Evolutionary conservation across 1,140 invertebrate species (phyloP).

Genomic region (Hyphantria cunea): DNA sequence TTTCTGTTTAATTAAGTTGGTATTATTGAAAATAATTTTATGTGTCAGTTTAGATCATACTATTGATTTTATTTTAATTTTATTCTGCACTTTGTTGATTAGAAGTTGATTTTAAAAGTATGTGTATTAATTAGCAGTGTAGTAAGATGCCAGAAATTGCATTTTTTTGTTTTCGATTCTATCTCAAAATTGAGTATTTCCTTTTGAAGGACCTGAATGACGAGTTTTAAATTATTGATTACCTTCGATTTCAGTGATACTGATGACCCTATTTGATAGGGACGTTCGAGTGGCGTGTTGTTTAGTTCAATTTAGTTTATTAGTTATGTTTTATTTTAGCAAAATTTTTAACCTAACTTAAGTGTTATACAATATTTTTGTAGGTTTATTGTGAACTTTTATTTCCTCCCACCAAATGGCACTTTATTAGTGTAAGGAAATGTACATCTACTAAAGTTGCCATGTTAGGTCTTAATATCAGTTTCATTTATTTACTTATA

Average conservation of each 20-base stretch:
- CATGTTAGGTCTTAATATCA: constrained; percentile 66
- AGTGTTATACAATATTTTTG: constrained; percentile 80
- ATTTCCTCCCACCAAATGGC: constrained; percentile 78
- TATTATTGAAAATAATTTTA: constrained; percentile 82
- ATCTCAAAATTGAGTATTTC: constrained; percentile 51
- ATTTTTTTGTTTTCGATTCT: constrained; percentile 70
- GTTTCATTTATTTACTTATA: constrained; percentile 62
- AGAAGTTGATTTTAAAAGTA: constrained; percentile 78
- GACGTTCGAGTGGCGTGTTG: constrained; percentile 70
- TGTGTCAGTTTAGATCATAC: constrained; percentile 78
- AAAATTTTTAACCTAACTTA: constrained; percentile 80
- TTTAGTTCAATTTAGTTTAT: constrained; percentile 82
- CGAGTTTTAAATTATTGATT: constrained; percentile 66
- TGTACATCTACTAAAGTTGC: constrained; percentile 50
- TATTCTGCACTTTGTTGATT: constrained; percentile 80
- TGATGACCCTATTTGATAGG: constrained; percentile 75
- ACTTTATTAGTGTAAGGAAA: constrained; percentile 55
- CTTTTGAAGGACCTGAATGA: constrained; percentile 63
- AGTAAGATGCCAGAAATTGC: constrained; percentile 75
- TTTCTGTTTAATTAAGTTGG: constrained; percentile 82
- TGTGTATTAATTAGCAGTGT: constrained; percentile 68
- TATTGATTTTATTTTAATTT: constrained; percentile 82
- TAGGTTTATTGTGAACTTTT: constrained; percentile 74
- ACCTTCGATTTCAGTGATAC: constrained; percentile 76
- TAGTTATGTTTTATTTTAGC: constrained; percentile 82